These are phyloP conservation scores for Brachionus manjavacas DNA, from an alignment of 1,140 invertebrate genomes.

Conservation along the genomic window DNA sequence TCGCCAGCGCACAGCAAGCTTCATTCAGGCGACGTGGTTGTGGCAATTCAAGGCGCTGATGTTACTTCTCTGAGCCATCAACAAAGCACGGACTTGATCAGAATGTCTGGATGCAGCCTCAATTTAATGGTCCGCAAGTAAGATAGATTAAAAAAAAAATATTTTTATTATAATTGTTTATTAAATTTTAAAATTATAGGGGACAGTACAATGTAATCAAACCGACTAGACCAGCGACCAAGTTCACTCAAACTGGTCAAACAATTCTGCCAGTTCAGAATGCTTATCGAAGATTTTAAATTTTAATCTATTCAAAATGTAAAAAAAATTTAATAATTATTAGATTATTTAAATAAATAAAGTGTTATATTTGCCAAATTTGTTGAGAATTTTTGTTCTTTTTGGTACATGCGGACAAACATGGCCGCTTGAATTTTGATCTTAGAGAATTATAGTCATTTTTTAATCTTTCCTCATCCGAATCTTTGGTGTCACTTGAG, in stretches of 20 bases:
- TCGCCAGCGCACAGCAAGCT: slow-evolving; percentile 20
- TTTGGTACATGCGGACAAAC: neutral
- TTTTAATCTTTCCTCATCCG: neutral
- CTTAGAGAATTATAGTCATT: slow-evolving; percentile 9
- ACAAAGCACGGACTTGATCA: slow-evolving; percentile 29
- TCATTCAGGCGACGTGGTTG: slow-evolving; percentile 30
- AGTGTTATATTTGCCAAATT: slow-evolving; percentile 11
- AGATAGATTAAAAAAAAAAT: neutral
- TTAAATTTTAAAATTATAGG: neutral
- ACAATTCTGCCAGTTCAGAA: slow-evolving; percentile 41
- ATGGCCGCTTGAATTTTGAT: slow-evolving; percentile 1
- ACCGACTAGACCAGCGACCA: slow-evolving; percentile 28
- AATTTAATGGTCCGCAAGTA: slow-evolving; percentile 38
- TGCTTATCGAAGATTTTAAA: slow-evolving; percentile 37
- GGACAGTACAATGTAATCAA: slow-evolving; percentile 41
- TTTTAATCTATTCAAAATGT: neutral
- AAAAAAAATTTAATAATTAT: neutral
- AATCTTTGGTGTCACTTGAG: slow-evolving; percentile 3
- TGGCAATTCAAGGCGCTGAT: slow-evolving; percentile 24
- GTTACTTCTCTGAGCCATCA: neutral
- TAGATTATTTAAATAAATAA: neutral
- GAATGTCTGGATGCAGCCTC: slow-evolving; percentile 7
- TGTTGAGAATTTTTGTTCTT: neutral
- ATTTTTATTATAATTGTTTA: neutral
- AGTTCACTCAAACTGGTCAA: slow-evolving; percentile 39